Evolutionary conservation across 2,888 invertebrate species (phyloP).

Genomic region (Dioctria linearis): DNA sequence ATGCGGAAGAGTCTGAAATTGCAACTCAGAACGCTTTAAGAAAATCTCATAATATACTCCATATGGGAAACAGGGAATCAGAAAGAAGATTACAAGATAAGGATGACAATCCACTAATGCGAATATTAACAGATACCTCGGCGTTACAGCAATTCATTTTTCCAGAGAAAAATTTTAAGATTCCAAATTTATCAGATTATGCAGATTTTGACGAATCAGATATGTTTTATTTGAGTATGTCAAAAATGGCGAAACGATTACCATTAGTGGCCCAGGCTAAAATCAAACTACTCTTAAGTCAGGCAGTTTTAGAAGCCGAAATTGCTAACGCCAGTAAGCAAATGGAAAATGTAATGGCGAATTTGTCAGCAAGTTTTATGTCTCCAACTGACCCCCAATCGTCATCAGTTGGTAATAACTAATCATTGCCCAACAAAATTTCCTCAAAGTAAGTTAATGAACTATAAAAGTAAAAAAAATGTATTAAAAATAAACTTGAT

Average conservation of each 20-base stretch:
- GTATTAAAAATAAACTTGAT: no score
- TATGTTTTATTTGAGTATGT: slow-evolving; percentile 41
- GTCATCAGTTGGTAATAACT: neutral
- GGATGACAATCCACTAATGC: neutral
- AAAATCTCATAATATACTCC: neutral
- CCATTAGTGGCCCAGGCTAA: slow-evolving; percentile 18
- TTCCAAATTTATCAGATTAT: neutral
- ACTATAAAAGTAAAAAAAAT: no score
- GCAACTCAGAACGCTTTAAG: neutral
- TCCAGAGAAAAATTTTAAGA: slow-evolving; percentile 5
- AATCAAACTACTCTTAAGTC: slow-evolving; percentile 32
- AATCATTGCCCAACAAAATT: no score
- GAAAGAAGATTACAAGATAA: neutral
- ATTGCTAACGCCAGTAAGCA: slow-evolving; percentile 6
- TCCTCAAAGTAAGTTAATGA: no score
- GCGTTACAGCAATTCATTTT: slow-evolving; percentile 11
- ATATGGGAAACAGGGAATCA: neutral
- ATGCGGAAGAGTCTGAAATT: neutral
- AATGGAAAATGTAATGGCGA: slow-evolving; percentile 10
- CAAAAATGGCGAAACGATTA: slow-evolving; percentile 27
- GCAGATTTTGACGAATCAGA: slow-evolving; percentile 30
- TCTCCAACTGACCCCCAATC: neutral
- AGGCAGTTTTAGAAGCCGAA: slow-evolving; percentile 33
- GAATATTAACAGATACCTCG: slow-evolving; percentile 8
- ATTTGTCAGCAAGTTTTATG: neutral